phyloP scores from a whole-genome alignment of 1,140 invertebrate species.

The Teleopsis dalmanni region DNA sequence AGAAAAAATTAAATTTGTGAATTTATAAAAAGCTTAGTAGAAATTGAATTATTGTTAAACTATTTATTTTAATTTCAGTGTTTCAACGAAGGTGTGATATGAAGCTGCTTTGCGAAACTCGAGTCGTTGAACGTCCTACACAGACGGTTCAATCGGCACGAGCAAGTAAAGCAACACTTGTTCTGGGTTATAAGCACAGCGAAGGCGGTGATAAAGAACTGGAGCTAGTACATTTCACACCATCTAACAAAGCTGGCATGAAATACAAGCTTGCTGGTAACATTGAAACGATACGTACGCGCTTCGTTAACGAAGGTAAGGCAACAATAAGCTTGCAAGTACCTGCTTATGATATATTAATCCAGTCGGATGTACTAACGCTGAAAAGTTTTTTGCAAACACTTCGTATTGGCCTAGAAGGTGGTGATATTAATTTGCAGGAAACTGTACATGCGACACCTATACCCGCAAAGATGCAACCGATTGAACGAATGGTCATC shows the following conservation, averaged over 20 bases:
- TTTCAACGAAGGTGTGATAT: no score
- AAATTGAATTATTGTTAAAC: no score
- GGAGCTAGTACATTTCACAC: slow-evolving; percentile 58
- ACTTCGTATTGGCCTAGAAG: slow-evolving; percentile 54
- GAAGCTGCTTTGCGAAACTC: slow-evolving; percentile 61
- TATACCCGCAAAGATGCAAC: slow-evolving; percentile 39
- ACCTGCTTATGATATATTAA: slow-evolving; percentile 61
- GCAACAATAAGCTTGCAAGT: slow-evolving; percentile 61
- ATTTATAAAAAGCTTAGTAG: no score
- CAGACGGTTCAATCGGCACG: slow-evolving; percentile 44
- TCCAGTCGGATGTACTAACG: slow-evolving; percentile 57
- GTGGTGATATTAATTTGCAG: slow-evolving; percentile 51
- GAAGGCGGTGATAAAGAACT: no score
- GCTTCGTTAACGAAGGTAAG: slow-evolving; percentile 65
- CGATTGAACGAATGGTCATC: slow-evolving; percentile 54
- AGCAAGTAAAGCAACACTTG: slow-evolving; percentile 54
- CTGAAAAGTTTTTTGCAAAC: slow-evolving; percentile 61
- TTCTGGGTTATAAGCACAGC: slow-evolving; percentile 49
- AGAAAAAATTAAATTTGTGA: no score
- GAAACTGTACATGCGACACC: slow-evolving; percentile 48
- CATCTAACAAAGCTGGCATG: slow-evolving; percentile 55
- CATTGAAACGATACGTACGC: slow-evolving; percentile 58
- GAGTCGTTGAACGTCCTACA: slow-evolving; percentile 52
- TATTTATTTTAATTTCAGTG: no score
- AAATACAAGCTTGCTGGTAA: slow-evolving; percentile 61